These are phyloP conservation scores for Apaloderma vittatum DNA, from an alignment of 2,113 vertebrate species.

Conservation along the genomic window DNA sequence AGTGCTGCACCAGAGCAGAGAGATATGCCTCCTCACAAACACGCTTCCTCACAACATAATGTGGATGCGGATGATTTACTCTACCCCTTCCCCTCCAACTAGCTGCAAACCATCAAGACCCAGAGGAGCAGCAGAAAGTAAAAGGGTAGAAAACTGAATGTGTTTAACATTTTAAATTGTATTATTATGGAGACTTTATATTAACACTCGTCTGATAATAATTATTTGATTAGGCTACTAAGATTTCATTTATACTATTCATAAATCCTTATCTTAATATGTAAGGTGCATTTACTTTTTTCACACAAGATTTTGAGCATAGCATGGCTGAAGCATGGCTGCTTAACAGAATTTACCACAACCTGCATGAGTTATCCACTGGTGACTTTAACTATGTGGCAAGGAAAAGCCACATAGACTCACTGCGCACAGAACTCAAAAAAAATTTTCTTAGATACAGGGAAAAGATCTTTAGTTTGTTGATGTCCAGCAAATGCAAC, in stretches of 20 bases:
- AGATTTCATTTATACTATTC: not conserved
- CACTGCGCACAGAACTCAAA: not conserved
- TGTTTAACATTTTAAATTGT: not conserved
- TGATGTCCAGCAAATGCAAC: not conserved
- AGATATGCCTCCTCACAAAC: too few relatives aligned
- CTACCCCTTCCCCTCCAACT: not conserved
- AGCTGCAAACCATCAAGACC: not conserved
- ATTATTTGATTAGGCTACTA: not conserved
- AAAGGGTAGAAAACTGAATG: not conserved
- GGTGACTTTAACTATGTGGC: not conserved
- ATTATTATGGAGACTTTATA: not conserved
- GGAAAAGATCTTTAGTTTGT: not conserved
- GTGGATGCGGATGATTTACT: not conserved
- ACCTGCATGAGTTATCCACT: not conserved
- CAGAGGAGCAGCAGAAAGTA: not conserved
- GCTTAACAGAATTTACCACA: not conserved
- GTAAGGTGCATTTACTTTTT: not conserved
- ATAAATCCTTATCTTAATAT: not conserved
- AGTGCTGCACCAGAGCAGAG: too few relatives aligned
- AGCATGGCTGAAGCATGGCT: not conserved
- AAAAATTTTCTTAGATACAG: not conserved
- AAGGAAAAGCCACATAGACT: not conserved
- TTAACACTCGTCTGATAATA: not conserved
- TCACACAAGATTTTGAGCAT: not conserved
- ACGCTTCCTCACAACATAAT: not conserved